Percentiles rank a stretch among this genome's conserved stretches.
phyloP scores from a whole-genome alignment of 2,888 invertebrate genomes.

The Scelioninae gen. 2 region DNA sequence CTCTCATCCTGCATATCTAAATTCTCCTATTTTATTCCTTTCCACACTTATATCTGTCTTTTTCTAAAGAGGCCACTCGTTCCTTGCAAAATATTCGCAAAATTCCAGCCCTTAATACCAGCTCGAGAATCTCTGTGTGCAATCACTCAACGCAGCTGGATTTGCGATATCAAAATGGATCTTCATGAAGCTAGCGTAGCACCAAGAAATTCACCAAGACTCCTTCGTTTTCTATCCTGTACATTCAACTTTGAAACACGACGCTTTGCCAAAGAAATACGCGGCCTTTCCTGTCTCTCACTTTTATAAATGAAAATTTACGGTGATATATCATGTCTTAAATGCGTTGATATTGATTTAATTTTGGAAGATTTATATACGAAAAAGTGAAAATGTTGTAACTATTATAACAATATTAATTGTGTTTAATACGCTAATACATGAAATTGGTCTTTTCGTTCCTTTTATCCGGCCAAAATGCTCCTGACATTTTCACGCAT shows the following conservation, averaged over 20 bases:
- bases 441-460: too few species aligned
- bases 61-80: constrained; percentile 51
- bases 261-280: constrained; percentile 23
- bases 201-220: constrained; percentile 43
- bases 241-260: constrained; percentile 34
- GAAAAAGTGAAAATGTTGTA: too few species aligned
- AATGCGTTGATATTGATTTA: background rate
- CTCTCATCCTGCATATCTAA: constrained; percentile 55
- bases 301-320: constrained; percentile 25
- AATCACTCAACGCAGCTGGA: constrained; percentile 61
- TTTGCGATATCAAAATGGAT: constrained; percentile 66
- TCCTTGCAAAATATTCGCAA: constrained; percentile 67
- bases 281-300: constrained; percentile 3
- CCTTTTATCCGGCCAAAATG: too few species aligned
- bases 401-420: too few species aligned
- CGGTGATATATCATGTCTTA: constrained; percentile 27
- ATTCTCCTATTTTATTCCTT: constrained; percentile 51
- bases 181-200: constrained; percentile 62
- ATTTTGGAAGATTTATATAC: too few species aligned
- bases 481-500: too few species aligned
- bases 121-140: constrained; percentile 60
- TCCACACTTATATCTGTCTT: constrained; percentile 54
- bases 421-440: too few species aligned
- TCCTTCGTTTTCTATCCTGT: constrained; percentile 18
- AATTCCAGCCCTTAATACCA: constrained; percentile 63